Evolutionary conservation across 35 echinoderm and acorn worm species (phyloP).

Genomic region (Holothuria glaberrima): DNA sequence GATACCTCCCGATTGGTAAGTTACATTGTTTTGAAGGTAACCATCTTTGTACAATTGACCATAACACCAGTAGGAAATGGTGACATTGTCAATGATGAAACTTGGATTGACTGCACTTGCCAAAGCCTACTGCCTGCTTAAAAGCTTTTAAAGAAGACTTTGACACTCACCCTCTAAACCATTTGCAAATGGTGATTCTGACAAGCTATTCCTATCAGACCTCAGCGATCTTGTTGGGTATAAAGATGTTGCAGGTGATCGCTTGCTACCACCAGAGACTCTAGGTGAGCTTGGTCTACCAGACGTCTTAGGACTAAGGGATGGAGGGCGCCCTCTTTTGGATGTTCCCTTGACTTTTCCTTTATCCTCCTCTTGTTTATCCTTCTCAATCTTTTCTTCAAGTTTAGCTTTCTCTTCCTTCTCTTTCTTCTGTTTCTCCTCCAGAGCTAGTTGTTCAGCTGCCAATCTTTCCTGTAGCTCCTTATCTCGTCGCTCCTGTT

Average conservation of each 20-base stretch:
- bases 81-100: too few species aligned
- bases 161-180: slow-evolving; percentile 78
- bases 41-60: too few species aligned
- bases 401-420: slow-evolving; percentile 49
- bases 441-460: not conserved
- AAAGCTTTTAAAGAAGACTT: not conserved
- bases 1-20: too few species aligned
- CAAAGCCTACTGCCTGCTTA: too few species aligned
- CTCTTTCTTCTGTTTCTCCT: slow-evolving; percentile 26
- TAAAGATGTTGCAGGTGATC: slow-evolving; percentile 47
- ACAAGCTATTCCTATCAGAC: slow-evolving; percentile 91
- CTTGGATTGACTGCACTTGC: too few species aligned
- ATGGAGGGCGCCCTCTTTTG: slow-evolving; percentile 77
- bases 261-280: slow-evolving; percentile 44
- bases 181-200: slow-evolving; percentile 91
- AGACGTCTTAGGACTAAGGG: slow-evolving; percentile 43
- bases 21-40: too few species aligned
- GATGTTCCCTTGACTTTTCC: slow-evolving; percentile 47
- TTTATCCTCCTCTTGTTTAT: slow-evolving; percentile 58
- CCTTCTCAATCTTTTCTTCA: slow-evolving; percentile 49
- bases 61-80: too few species aligned
- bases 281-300: slow-evolving; percentile 31
- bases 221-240: slow-evolving; percentile 72
- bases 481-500: slow-evolving; percentile 39
- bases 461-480: slow-evolving; percentile 51